These are phyloP conservation scores for Callinectes sapidus DNA, from an alignment of 2,888 invertebrate genomes.

Conservation along the genomic window DNA sequence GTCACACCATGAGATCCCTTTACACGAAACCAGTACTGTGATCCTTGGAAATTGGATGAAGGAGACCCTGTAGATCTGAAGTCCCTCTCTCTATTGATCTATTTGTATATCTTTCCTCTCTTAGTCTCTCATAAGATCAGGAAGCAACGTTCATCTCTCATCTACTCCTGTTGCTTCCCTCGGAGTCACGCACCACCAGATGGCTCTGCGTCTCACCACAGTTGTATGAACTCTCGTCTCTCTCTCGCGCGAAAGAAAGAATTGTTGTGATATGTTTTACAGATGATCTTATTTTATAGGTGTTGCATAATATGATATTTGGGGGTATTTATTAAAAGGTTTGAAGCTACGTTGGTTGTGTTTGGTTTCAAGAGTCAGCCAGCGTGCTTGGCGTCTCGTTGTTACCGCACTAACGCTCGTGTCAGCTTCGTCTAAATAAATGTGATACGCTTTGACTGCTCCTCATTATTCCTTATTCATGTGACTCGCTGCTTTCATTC, in stretches of 20 bases:
- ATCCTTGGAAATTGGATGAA: background rate
- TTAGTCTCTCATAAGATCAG: background rate
- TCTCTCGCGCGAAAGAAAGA: conserved; percentile 11
- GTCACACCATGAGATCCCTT: background rate
- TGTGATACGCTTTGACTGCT: background rate
- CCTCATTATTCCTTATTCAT: background rate
- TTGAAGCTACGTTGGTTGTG: conserved; percentile 21
- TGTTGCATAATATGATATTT: conserved; percentile 36
- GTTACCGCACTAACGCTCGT: conserved; percentile 31
- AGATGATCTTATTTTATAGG: conserved; percentile 30
- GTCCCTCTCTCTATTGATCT: conserved; percentile 2
- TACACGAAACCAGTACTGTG: background rate
- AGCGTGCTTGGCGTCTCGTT: background rate
- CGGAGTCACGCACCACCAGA: background rate
- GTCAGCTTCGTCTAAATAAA: conserved; percentile 41
- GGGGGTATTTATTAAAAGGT: conserved; percentile 1
- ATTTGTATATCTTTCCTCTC: background rate
- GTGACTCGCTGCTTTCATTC: too few species aligned
- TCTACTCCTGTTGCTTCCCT: background rate
- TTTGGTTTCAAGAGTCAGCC: background rate
- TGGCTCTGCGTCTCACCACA: background rate
- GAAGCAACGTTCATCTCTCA: conserved; percentile 19
- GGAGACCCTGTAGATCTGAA: background rate
- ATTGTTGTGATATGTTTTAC: conserved; percentile 39
- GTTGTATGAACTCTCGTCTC: background rate